These are phyloP conservation scores for Callopanchax toddi DNA, from an alignment of 2,113 vertebrate genomes.

Conservation along the genomic window DNA sequence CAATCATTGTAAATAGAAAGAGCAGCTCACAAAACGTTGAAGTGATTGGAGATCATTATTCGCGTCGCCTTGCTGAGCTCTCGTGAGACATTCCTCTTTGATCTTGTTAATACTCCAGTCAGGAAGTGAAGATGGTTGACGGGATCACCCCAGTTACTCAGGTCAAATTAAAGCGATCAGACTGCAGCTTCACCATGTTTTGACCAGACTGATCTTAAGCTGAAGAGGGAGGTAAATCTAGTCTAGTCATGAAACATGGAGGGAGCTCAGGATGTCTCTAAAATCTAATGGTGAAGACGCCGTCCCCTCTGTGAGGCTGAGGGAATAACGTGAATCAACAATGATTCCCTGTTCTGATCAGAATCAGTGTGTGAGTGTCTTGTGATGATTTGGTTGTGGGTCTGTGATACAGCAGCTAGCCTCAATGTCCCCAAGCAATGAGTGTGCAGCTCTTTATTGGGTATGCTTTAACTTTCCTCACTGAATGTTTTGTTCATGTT, in stretches of 20 bases:
- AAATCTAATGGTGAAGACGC: slow-evolving; percentile 5
- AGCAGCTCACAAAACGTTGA: slow-evolving; percentile 1
- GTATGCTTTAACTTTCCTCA: slow-evolving; percentile 15
- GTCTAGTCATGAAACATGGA: slow-evolving; percentile 1
- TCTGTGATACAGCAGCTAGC: slow-evolving; percentile 5
- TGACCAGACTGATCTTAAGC: slow-evolving; percentile 11
- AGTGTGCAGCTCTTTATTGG: slow-evolving; percentile 16
- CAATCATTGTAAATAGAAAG: slow-evolving; percentile 5
- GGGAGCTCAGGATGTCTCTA: not conserved
- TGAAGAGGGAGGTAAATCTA: slow-evolving; percentile 3
- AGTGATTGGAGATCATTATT: slow-evolving; percentile 16
- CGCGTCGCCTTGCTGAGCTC: not conserved
- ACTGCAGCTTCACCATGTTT: slow-evolving; percentile 7
- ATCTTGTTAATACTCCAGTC: slow-evolving; percentile 16
- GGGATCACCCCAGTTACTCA: slow-evolving; percentile 27
- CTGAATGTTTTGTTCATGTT: slow-evolving; percentile 24
- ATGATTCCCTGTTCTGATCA: slow-evolving; percentile 56
- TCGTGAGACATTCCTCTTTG: slow-evolving; percentile 17
- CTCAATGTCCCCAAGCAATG: slow-evolving; percentile 19
- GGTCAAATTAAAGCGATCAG: slow-evolving; percentile 38
- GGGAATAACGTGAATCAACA: slow-evolving; percentile 51
- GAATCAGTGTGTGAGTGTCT: slow-evolving; percentile 55
- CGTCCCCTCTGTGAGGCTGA: slow-evolving; percentile 17
- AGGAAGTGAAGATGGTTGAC: slow-evolving; percentile 13
- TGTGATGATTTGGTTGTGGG: slow-evolving; percentile 51